Base-by-base conservation (phyloP, 2,888 invertebrate genomes). In the Netelia melanura region DNA sequence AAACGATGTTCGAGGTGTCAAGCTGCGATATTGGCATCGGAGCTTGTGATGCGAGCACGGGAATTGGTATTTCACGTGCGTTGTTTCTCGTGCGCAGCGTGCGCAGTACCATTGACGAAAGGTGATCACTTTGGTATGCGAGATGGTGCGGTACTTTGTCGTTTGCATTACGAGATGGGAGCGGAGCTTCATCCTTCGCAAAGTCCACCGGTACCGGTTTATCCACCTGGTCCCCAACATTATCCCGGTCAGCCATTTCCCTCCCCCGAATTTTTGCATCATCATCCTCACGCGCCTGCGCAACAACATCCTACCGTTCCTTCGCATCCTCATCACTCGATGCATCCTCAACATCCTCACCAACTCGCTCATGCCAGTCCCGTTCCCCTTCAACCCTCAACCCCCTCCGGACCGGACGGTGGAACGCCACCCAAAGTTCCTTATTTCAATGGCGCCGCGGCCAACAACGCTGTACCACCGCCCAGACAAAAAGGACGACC, bases 121-220 rank as follows among this genome's bases (percentile, higher is more conserved):
- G 99, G 99, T 61, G 99, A 99, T 93, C 98, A 98, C 91, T 99
- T 98, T 94, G 98, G 98, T 88, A 97, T 98, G 95, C 96, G 98
- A 89, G 97, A 98, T 89, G 97, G 97, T 80, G 96, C 97, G 88
- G 97, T 98, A 70, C 97, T 98, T 93, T 98, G 98, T 95, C 96
- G 98, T 95, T 93, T 95, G 83, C 96, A 96, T 92, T 96, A 96
- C 93, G 96, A 96, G 91, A 94, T 95, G 94, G 94, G 93, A 14
- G 93, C 93, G 17, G 93, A 93, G 81, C 87, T 93, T 58, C 92
- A 93, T 85, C 93, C 93, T 5, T 92, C 91, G 54, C 94, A 94
- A 86, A 93, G 92, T 87, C 93, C 92, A 11, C 94, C 94, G 70
- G 93, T 93, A 21, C 92, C 93, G 81, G 93, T 93, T 48, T 92